Evolutionary conservation across 2,113 vertebrate species (phyloP), one percentile per base, ranked within the genome.

Genomic region (Planiliza haematocheilus): DNA sequence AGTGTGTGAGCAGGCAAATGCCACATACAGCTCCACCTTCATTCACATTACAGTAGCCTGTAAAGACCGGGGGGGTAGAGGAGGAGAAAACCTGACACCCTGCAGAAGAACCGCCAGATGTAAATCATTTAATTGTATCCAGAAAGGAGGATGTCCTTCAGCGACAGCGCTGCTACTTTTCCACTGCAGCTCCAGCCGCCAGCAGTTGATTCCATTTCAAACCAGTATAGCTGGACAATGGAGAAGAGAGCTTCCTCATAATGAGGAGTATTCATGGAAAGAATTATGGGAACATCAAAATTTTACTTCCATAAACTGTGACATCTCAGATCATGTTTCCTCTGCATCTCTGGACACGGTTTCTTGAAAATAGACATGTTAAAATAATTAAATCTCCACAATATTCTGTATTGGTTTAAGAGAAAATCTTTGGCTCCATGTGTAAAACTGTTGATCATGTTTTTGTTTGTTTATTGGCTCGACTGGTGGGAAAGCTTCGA

Each of bases 121-220:
- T 87, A 84, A 87, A 85, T 78, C 52, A 85, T 30, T 69, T 86
- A 86, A 88, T 74, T 84, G 77, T 76, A 79, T 80, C 70, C 83
- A 89, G 82, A 86, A 70, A 70, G 41, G 43, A 71, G 60, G 76
- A 11, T 3, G 17, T 43, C 62, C 21, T 65, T 17, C 60, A 74
- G 59, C 52, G 78, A 18, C 68, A 17, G 63, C 61, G 59, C 64
- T 39, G 1, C 36, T 12, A 71, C 76, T 76, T 88, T 86, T 86
- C 72, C 77, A 89, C 58, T 73, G 76, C 38, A 69, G 73, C 71
- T 64, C 64, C 68, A 62, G 51, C 61, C 37, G 21, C 57, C 20
- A 8, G 67, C 50, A 46, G 46, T 74, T 57, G 48, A 46, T 76
- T 83, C 74, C 74, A 84, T 79, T 77, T 81, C 71, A 69, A 69